Evolutionary conservation across 2,113 vertebrate genomes (phyloP).

Genomic region (Cinclus mexicanus): DNA sequence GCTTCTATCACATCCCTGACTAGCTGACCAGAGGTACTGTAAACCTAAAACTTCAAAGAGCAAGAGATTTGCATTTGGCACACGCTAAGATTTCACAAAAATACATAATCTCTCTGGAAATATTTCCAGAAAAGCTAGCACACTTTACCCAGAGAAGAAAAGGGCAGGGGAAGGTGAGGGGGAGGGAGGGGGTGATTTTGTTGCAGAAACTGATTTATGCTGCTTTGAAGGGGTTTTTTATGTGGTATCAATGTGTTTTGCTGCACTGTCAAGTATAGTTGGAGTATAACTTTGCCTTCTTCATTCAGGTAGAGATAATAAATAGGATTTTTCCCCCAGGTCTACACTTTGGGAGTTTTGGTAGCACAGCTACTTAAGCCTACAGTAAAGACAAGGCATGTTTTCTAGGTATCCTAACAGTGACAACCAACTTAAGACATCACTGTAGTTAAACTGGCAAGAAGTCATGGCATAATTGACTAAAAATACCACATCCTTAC

Average conservation of each 20-base stretch:
- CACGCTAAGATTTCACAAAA: not conserved
- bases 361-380: not conserved
- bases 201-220: not conserved
- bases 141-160: not conserved
- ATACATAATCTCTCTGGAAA: not conserved
- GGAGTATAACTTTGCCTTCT: not conserved
- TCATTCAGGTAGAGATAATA: not conserved
- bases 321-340: not conserved
- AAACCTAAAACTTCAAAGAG: not conserved
- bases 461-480: not conserved
- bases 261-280: not conserved
- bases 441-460: not conserved
- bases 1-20: not conserved
- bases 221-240: not conserved
- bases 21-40: not conserved
- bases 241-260: not conserved
- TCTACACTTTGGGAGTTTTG: not conserved
- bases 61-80: not conserved
- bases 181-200: not conserved
- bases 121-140: not conserved
- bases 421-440: not conserved
- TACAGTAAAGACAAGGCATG: not conserved
- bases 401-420: not conserved
- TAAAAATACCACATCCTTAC: not conserved
- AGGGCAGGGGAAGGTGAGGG: fast-evolving